phyloP scores from a whole-genome alignment of 1,140 invertebrate genomes.

The Pissodes strobi region DNA sequence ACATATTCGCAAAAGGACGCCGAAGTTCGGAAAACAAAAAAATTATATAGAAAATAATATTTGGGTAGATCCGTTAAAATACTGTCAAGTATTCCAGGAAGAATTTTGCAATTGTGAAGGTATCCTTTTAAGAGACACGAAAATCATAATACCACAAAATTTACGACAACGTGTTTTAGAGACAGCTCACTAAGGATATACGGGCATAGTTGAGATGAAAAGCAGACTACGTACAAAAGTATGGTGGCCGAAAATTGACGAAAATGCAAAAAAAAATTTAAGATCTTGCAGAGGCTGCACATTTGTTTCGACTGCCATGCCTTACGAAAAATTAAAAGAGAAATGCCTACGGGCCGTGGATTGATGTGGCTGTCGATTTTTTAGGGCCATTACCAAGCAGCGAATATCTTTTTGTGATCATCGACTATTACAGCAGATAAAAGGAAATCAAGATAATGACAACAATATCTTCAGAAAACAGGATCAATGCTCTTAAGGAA shows the following conservation, averaged over 20 bases:
- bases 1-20: constrained; percentile 8
- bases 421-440: too few relatives aligned
- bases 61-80: not conserved
- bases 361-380: constrained; percentile 49
- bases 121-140: constrained; percentile 21
- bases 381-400: constrained; percentile 45
- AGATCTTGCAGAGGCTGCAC: constrained; percentile 57
- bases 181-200: constrained; percentile 61
- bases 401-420: constrained; percentile 42
- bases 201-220: constrained; percentile 62
- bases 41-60: constrained; percentile 2
- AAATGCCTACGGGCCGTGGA: constrained; percentile 49
- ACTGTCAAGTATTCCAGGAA: not conserved
- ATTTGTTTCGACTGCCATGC: constrained; percentile 38
- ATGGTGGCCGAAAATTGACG: too few relatives aligned
- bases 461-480: constrained; percentile 23
- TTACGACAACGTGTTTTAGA: constrained; percentile 44
- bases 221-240: constrained; percentile 58
- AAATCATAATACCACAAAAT: constrained; percentile 14
- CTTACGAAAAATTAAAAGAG: constrained; percentile 39
- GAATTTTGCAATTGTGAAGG: constrained; percentile 16
- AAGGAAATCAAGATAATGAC: constrained; percentile 30
- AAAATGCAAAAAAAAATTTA: constrained; percentile 56
- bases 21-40: not conserved
- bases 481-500: not conserved